These are phyloP conservation scores for Tragelaphus imberbis DNA, from an alignment of 2,113 vertebrate genomes.

Conservation along the genomic window DNA sequence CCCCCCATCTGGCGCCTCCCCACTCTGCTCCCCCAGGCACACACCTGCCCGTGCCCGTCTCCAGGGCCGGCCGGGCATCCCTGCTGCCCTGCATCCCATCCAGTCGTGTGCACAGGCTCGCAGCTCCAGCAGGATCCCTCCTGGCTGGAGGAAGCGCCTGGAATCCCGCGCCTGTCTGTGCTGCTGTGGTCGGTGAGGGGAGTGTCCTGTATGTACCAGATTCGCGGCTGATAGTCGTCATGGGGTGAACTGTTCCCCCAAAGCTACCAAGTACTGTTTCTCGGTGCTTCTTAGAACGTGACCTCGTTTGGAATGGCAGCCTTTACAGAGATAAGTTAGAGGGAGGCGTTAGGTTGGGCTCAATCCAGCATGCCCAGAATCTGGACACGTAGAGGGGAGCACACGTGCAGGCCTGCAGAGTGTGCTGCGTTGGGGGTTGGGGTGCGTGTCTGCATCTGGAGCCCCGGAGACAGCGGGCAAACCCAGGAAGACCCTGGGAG, in stretches of 20 bases:
- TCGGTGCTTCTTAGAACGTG: background rate
- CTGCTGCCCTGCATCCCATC: background rate
- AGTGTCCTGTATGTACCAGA: fast-evolving
- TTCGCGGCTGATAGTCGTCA: fast-evolving
- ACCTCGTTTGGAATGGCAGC: background rate
- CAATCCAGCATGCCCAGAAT: fast-evolving
- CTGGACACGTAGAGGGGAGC: background rate
- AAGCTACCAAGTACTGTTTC: background rate
- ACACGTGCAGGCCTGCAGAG: fast-evolving
- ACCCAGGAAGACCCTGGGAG: background rate
- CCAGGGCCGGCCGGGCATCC: background rate
- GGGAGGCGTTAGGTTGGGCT: background rate
- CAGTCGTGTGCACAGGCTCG: fast-evolving
- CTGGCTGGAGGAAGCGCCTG: background rate
- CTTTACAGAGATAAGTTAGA: background rate
- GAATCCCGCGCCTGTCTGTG: fast-evolving
- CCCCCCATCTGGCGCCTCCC: fast-evolving
- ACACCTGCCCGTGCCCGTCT: fast-evolving
- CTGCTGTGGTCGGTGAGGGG: background rate
- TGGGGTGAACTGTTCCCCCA: background rate
- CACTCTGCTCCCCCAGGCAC: background rate
- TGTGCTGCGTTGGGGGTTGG: fast-evolving
- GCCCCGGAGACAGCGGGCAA: fast-evolving
- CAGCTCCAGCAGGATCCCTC: background rate
- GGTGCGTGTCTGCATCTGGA: background rate